Evolutionary conservation across 2,888 invertebrate genomes (phyloP), one percentile per base, ranked within the genome.

Genomic region (Yponomeuta malinellus): DNA sequence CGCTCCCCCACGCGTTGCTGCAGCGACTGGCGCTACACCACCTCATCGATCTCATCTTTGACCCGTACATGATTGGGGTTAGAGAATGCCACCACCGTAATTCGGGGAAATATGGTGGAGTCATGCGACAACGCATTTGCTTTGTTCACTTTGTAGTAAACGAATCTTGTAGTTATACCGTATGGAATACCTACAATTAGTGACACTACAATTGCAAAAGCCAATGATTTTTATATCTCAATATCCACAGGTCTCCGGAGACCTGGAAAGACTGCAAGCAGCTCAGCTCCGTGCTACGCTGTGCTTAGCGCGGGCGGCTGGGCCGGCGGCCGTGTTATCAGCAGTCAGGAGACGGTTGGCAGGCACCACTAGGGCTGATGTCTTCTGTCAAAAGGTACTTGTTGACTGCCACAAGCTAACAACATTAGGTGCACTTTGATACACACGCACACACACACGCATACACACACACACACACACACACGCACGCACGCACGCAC

Each of bases 301-400:
- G 93, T 75, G 97, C 95, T 78, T 94, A 95, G 82, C 94, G 94
- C 78, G 98, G 95, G 74, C 94, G 94, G 78, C 97, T 94, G 88
- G 97, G 94, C 74, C 96, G 94, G 71, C 93, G 0, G 94, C 95
- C 0, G 94, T 96, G 23, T 80, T 96, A 70, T 93, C 94, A 23
- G 94, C 94, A 1, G 95, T 95, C 2, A 90, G 94, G 65, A 86
- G 93, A 69, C 89, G 94, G 43, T 91, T 94, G 0, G 90, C 92
- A 8, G 92, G 91, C 70, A 90, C 93, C 23, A 93, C 94, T 9
- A 93, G 93, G 65, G 93, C 94, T n/a, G 89, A 89, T 71, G 71
- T 75, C 85, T 95, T 78, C 84, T 97, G 90, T 74, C 81, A 80
- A 69, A 86, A 87, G 79, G 90, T 89, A 72, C 3, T 33, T 64